phyloP scores from a whole-genome alignment of 2,888 invertebrate genomes.

The Thera britannica region DNA sequence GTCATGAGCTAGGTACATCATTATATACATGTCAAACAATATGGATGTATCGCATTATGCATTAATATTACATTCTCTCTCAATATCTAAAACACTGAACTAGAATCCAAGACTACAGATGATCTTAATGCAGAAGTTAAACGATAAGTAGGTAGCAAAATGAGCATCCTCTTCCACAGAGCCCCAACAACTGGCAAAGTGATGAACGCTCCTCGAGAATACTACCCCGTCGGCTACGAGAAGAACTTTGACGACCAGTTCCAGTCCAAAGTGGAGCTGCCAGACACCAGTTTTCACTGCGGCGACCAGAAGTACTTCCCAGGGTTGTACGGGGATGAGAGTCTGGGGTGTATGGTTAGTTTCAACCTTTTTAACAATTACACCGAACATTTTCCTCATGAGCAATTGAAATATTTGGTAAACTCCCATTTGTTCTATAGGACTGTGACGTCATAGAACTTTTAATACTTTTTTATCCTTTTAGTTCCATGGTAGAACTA shows the following conservation, averaged over 20 bases:
- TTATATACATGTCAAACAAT: too few species aligned
- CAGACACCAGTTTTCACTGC: conserved; percentile 93
- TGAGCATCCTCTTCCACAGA: conserved; percentile 48
- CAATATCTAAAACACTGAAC: background rate
- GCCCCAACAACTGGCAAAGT: conserved; percentile 85
- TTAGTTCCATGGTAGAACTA: too few species aligned
- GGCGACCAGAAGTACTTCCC: conserved; percentile 96
- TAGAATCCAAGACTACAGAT: background rate
- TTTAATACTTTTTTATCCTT: too few species aligned
- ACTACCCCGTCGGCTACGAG: conserved; percentile 94
- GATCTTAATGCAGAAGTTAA: background rate
- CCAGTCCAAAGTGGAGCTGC: conserved; percentile 92
- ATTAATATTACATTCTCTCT: too few species aligned
- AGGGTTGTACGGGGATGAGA: conserved; percentile 94
- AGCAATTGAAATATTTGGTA: too few species aligned
- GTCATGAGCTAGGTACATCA: too few species aligned
- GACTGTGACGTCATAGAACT: too few species aligned
- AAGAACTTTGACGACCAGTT: conserved; percentile 96
- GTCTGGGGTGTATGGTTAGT: conserved; percentile 95
- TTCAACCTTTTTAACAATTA: background rate
- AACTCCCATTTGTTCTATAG: too few species aligned
- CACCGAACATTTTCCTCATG: too few species aligned
- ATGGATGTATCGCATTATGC: too few species aligned
- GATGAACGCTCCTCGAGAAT: conserved; percentile 95
- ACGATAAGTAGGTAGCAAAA: background rate